phyloP scores from a whole-genome alignment of 2,888 invertebrate species.

The Drosophila antonietae region DNA sequence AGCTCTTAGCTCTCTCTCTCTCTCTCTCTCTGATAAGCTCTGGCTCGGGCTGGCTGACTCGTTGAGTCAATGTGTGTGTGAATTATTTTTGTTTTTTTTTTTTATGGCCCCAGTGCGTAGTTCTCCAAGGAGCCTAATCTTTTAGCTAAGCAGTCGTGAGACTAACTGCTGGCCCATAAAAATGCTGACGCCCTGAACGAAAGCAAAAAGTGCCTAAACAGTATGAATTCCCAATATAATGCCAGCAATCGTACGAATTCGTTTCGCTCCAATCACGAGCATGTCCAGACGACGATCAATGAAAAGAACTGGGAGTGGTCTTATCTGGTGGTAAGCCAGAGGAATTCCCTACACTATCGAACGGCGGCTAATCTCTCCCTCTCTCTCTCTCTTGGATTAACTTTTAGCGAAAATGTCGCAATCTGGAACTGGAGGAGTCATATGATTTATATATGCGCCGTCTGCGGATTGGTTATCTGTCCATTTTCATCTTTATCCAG shows the following conservation, averaged over 20 bases:
- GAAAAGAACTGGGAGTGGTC: slow-evolving; percentile 85
- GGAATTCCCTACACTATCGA: not conserved
- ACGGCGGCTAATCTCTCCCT: not conserved
- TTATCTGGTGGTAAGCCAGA: slow-evolving; percentile 80
- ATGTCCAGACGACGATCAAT: slow-evolving; percentile 67
- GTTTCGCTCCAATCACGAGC: slow-evolving; percentile 53
- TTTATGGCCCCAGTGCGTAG: slow-evolving; percentile 28
- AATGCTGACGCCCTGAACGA: slow-evolving; percentile 50
- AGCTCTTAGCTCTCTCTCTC: not conserved
- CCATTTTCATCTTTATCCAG: slow-evolving; percentile 90
- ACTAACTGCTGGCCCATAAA: slow-evolving; percentile 17
- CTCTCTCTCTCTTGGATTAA: not conserved
- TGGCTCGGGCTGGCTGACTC: slow-evolving; percentile 5
- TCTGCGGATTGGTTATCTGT: slow-evolving; percentile 91
- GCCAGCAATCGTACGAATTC: slow-evolving; percentile 59
- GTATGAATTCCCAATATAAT: slow-evolving; percentile 71
- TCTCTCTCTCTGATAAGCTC: slow-evolving; percentile 26
- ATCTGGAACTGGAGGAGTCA: slow-evolving; percentile 90
- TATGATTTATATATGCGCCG: slow-evolving; percentile 91
- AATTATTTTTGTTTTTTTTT: not conserved
- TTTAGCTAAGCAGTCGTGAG: slow-evolving; percentile 32
- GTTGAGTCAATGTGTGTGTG: slow-evolving; percentile 19
- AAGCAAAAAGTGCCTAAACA: slow-evolving; percentile 13
- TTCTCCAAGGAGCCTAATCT: slow-evolving; percentile 54
- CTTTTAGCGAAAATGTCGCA: slow-evolving; percentile 90